Percentiles rank a stretch among this genome's conserved stretches.
Conservation (phyloP, 2,113 vertebrate species). For the Erpornis zantholeuca region DNA sequence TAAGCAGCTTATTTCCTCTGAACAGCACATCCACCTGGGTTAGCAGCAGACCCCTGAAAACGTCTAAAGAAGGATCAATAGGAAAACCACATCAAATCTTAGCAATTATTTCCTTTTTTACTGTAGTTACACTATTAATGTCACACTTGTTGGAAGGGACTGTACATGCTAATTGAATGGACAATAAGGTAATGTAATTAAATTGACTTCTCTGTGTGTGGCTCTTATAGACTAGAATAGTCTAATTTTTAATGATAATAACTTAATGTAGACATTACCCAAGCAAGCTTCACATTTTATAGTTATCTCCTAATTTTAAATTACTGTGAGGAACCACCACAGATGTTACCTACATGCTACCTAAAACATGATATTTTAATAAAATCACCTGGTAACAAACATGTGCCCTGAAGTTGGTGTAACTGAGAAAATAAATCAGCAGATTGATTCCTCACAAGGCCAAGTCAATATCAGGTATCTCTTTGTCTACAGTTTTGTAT, state of each 20-base stretch:
- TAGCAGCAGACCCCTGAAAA: not conserved
- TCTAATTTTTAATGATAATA: not conserved
- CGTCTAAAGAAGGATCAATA: not conserved
- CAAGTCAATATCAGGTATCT: not conserved
- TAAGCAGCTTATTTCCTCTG: slow-evolving; percentile 12
- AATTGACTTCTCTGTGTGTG: slow-evolving; percentile 19
- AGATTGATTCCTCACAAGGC: not conserved
- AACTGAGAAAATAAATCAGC: not conserved
- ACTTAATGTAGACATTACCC: not conserved
- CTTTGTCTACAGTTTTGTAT: not conserved
- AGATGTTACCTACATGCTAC: not conserved
- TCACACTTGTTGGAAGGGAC: not conserved
- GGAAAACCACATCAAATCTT: slow-evolving; percentile 20
- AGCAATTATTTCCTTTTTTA: slow-evolving; percentile 38
- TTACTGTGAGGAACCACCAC: not conserved
- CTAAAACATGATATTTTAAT: not conserved
- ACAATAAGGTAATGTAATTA: slow-evolving; percentile 52
- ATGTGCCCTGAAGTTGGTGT: not conserved
- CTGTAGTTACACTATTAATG: not conserved
- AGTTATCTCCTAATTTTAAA: not conserved
- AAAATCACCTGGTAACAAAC: not conserved
- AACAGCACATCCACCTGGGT: not conserved
- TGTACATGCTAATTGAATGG: not conserved
- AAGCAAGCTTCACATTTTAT: not conserved
- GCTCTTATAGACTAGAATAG: slow-evolving; percentile 7